Percentiles rank a stretch among this genome's conserved stretches.
phyloP scores from a whole-genome alignment of 2,888 invertebrate genomes.

The Drosophila hamatofila region DNA sequence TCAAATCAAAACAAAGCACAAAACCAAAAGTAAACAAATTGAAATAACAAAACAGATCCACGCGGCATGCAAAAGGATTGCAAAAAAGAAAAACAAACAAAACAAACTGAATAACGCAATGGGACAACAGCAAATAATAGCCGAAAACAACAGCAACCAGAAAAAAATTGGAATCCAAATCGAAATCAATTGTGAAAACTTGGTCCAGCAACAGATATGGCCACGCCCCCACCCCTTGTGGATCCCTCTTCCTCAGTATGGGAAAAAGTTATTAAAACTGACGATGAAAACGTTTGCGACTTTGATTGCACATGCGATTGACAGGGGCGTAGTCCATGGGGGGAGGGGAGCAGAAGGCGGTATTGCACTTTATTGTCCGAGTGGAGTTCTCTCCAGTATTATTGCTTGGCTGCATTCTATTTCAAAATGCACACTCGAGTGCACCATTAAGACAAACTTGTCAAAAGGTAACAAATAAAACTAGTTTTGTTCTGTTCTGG shows the following conservation, averaged over 20 bases:
- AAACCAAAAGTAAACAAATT: constrained; percentile 33
- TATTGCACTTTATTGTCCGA: constrained; percentile 8
- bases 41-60: constrained; percentile 48
- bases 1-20: constrained; percentile 26
- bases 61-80: constrained; percentile 23
- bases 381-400: constrained; percentile 10
- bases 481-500: constrained; percentile 66
- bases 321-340: constrained; percentile 22
- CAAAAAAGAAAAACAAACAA: constrained; percentile 30
- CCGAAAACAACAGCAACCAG: not conserved
- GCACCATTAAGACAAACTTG: constrained; percentile 38
- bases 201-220: constrained; percentile 34
- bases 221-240: not conserved
- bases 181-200: constrained; percentile 31
- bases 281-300: constrained; percentile 64
- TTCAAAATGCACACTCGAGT: constrained; percentile 30
- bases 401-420: constrained; percentile 36
- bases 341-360: not conserved
- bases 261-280: constrained; percentile 77
- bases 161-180: not conserved
- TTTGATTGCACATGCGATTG: constrained; percentile 67
- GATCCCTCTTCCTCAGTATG: constrained; percentile 39
- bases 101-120: not conserved
- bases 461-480: constrained; percentile 47
- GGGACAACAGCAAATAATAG: constrained; percentile 9